Evolutionary conservation across 2,113 vertebrate genomes (phyloP).

Genomic region (Xiphophorus couchianus): DNA sequence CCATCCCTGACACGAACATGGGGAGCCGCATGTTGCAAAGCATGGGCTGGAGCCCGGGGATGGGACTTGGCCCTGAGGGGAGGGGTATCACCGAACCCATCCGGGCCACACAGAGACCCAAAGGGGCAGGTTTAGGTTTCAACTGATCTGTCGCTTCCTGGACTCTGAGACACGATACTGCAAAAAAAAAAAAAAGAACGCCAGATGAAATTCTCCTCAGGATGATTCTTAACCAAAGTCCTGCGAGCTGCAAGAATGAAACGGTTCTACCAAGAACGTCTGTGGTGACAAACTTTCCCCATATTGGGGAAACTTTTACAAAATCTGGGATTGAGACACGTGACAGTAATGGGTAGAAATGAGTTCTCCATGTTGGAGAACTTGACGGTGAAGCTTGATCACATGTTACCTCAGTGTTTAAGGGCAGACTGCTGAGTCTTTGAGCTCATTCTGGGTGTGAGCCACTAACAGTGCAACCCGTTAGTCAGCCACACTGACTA

Average conservation of each 20-base stretch:
- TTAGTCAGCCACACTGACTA: background rate
- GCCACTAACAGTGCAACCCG: background rate
- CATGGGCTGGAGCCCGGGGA: slow-evolving; percentile 96
- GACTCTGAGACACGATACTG: slow-evolving; percentile 1
- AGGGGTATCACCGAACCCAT: slow-evolving; percentile 93
- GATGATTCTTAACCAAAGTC: slow-evolving; percentile 9
- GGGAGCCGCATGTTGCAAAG: slow-evolving; percentile 95
- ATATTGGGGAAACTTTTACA: slow-evolving; percentile 71
- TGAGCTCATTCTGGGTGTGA: slow-evolving; percentile 6
- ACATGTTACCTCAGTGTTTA: slow-evolving; percentile 49
- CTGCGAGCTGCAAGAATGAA: slow-evolving; percentile 15
- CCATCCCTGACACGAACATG: slow-evolving; percentile 91
- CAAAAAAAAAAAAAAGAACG: background rate
- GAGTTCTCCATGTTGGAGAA: slow-evolving; percentile 58
- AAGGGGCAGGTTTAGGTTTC: slow-evolving; percentile 92
- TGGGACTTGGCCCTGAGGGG: slow-evolving; percentile 91
- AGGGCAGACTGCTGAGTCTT: slow-evolving; percentile 18
- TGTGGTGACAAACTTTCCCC: slow-evolving; percentile 64
- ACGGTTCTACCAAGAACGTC: slow-evolving; percentile 14
- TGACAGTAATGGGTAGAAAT: slow-evolving; percentile 1
- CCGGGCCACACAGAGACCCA: slow-evolving; percentile 91
- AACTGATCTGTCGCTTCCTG: slow-evolving; percentile 78
- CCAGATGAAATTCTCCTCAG: slow-evolving; percentile 37
- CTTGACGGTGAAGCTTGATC: slow-evolving; percentile 43
- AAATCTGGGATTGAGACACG: slow-evolving; percentile 4